These are phyloP conservation scores for Microcebus murinus DNA, from an alignment of 2,113 vertebrate genomes.

Conservation along the genomic window DNA sequence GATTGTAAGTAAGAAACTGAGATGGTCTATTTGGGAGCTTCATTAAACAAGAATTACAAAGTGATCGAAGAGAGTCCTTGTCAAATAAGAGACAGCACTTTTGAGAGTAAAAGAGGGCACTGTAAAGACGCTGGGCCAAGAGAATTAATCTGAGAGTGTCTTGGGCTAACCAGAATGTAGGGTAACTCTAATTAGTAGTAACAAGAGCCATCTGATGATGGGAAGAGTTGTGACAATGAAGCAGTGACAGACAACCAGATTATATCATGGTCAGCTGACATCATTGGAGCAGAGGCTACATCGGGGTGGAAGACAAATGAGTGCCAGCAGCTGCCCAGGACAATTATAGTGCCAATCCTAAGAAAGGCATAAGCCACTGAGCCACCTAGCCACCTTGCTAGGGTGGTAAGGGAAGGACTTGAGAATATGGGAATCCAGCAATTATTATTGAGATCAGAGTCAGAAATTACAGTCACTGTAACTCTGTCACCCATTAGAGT, in stretches of 20 bases:
- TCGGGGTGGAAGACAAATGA: background rate
- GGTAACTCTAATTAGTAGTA: conserved; percentile 36
- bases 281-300: background rate
- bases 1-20: background rate
- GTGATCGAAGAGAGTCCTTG: background rate
- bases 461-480: background rate
- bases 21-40: background rate
- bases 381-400: background rate
- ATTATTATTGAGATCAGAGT: background rate
- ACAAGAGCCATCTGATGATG: background rate
- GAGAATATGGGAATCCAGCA: background rate
- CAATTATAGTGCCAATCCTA: background rate
- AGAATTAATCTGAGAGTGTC: conserved; percentile 50
- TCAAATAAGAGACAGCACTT: background rate
- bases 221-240: conserved; percentile 7
- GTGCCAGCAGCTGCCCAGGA: background rate
- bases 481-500: background rate
- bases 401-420: background rate
- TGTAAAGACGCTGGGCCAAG: background rate
- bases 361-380: background rate
- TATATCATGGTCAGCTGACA: background rate
- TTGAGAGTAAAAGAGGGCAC: background rate
- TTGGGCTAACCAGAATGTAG: conserved; percentile 29
- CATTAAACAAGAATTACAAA: conserved; percentile 31
- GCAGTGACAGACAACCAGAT: conserved; percentile 33